Base-by-base conservation (phyloP, 2,888 invertebrate genomes). In the Brassicogethes aeneus region DNA sequence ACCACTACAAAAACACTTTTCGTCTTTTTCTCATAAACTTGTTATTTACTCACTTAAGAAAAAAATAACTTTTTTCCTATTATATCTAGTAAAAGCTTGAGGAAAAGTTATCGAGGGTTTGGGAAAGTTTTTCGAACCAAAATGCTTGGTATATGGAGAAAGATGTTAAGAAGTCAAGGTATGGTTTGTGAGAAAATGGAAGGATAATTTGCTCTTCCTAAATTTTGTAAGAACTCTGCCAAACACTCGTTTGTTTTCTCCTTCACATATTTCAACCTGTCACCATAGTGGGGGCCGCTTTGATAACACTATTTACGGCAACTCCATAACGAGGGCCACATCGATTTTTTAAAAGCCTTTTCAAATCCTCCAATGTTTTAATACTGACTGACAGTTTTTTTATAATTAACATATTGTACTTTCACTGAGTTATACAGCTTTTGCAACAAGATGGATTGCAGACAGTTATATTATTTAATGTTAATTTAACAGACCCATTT, bases 181-280 rank as follows among this genome's bases (percentile, higher is more conserved):
- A 31, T 15, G 17, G 23, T 42, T 39, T 15, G 35, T 33, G 33
- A 15, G 16, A 29, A 40, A 39, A 39, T 42, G 15, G 23, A 8
- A 13, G 31, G 35, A 39, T 36, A 39, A 39, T 39, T 36, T 36
- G 35, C 34, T 36, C 34, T 15, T 39, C 34, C 16, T 15, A 36
- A 39, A 39, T 39, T 39, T 15, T 41, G 41, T 36, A 31, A 41
- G 39, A 44, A 44, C 41, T 35, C 36, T 36, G 38, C 41, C 37
- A 42, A 42, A 23, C 29, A 16, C 36, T 39, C 37, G 39, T 44
- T 46, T 44, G 44, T 46, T 42, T 38, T 37, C 39, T 13, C 17
- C 29, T 41, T 36, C 32, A 36, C 41, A 41, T 41, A 41, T 41
- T 41, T 41, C 41, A 23, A 23, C 23, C 23, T 23, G 23, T 23